Percentiles rank a stretch among this genome's conserved stretches.
These are phyloP conservation scores for Pagetopsis macropterus DNA, from an alignment of 2,797 vertebrate species.

Conservation along the genomic window DNA sequence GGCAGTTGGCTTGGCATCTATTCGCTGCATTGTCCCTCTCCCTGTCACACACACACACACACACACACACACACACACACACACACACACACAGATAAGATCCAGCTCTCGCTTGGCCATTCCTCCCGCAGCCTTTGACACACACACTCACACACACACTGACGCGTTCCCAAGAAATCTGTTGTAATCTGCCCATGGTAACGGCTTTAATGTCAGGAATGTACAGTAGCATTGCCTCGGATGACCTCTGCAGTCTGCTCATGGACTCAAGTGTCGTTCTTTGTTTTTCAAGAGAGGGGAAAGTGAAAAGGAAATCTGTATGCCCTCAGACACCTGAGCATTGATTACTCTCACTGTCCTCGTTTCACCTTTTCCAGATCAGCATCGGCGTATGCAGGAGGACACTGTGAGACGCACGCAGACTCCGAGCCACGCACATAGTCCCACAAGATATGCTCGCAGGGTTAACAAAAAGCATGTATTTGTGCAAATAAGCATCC, in stretches of 20 bases:
- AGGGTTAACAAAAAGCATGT: neutral
- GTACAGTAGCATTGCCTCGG: constrained; percentile 49
- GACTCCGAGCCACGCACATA: constrained; percentile 19
- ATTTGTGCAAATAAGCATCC: neutral
- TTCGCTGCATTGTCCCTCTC: constrained; percentile 78
- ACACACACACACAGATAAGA: constrained; percentile 70
- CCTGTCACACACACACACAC: constrained; percentile 75
- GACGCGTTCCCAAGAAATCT: constrained; percentile 20
- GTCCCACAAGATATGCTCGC: constrained; percentile 8
- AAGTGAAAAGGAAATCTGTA: constrained; percentile 52
- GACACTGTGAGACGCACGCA: constrained; percentile 30
- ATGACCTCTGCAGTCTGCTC: constrained; percentile 54
- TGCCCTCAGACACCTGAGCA: constrained; percentile 57
- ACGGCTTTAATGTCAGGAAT: constrained; percentile 41
- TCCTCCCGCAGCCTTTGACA: constrained; percentile 58
- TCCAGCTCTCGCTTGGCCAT: constrained; percentile 59
- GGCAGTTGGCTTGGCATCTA: constrained; percentile 79
- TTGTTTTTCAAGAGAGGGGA: constrained; percentile 37
- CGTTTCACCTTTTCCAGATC: constrained; percentile 61
- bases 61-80: constrained; percentile 47
- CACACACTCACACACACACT: constrained; percentile 21
- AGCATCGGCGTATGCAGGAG: constrained; percentile 16
- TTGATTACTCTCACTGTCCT: constrained; percentile 61
- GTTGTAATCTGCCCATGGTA: constrained; percentile 48
- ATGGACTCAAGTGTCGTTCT: constrained; percentile 31